phyloP scores from a whole-genome alignment of 2,797 vertebrate species.

The Varecia variegata region DNA sequence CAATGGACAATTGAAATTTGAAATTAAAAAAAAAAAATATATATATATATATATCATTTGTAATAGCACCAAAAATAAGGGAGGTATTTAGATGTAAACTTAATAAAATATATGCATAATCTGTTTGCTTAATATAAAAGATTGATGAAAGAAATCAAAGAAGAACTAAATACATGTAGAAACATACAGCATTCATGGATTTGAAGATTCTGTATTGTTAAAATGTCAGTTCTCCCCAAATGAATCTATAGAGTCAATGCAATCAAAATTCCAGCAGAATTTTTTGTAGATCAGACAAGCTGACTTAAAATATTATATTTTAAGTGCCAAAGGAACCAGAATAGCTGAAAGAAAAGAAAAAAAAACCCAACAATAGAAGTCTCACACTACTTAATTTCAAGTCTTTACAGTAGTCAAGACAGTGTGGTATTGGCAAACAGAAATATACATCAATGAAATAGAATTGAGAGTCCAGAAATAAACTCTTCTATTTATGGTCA shows the following conservation, averaged over 20 bases:
- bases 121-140: background rate
- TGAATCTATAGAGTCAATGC: background rate
- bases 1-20: background rate
- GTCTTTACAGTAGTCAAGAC: background rate
- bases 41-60: background rate
- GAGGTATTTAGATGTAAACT: background rate
- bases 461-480: background rate
- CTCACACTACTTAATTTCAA: background rate
- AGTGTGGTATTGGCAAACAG: background rate
- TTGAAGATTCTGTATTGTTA: background rate
- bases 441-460: background rate
- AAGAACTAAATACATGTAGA: background rate
- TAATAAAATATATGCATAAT: background rate
- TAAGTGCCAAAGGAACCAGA: background rate
- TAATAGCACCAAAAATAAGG: background rate
- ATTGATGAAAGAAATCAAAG: background rate
- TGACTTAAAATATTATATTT: background rate
- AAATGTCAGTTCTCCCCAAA: background rate
- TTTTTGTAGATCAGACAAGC: background rate
- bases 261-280: background rate
- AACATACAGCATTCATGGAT: background rate
- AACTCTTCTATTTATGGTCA: background rate
- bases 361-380: background rate
- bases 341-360: background rate
- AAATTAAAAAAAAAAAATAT: background rate